Percentiles rank a stretch among this genome's conserved stretches.
Conservation (phyloP, 1,140 invertebrate species). For the Megalonaias nervosa region DNA sequence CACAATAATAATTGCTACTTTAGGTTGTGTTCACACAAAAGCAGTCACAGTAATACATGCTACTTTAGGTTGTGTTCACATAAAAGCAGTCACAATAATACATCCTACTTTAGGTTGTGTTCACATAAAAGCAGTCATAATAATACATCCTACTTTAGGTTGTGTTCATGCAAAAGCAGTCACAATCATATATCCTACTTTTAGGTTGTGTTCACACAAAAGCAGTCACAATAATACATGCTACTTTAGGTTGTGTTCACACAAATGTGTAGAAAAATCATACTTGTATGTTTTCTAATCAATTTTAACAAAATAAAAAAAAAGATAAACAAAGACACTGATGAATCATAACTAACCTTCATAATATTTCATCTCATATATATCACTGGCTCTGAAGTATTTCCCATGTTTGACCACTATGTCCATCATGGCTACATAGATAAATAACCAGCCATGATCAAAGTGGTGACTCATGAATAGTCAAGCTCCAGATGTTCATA, state of each 20-base stretch:
- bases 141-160: too few species aligned
- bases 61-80: too few species aligned
- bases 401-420: conserved; percentile 29
- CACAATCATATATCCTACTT: too few species aligned
- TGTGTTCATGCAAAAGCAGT: too few species aligned
- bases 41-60: too few species aligned
- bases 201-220: background rate
- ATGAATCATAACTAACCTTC: conserved; percentile 8
- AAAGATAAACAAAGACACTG: background rate
- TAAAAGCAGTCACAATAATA: conserved; percentile 7
- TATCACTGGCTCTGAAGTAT: conserved; percentile 30
- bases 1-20: too few species aligned
- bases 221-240: conserved; percentile 12
- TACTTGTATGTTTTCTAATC: conserved; percentile 9
- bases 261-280: background rate
- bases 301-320: background rate
- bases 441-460: too few species aligned
- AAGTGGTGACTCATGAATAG: too few species aligned
- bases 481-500: too few species aligned
- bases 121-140: too few species aligned
- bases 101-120: background rate
- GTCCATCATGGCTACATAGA: conserved; percentile 19
- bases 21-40: too few species aligned
- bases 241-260: background rate
- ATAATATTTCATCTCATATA: conserved; percentile 22